phyloP scores from a whole-genome alignment of 2,113 vertebrate genomes.

The Phaetusa simplex region DNA sequence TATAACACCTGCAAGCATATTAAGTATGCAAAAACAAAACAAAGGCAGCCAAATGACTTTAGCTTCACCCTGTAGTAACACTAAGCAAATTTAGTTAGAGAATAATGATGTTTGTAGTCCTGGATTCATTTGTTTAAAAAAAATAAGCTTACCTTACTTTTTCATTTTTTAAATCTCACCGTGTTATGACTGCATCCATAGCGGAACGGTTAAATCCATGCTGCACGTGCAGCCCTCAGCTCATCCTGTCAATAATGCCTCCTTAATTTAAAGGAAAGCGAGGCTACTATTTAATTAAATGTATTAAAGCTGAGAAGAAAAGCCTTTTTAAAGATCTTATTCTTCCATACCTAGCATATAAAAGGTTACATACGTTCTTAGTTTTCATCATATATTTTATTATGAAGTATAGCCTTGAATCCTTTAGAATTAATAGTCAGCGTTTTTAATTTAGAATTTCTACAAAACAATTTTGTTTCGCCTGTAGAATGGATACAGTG shows the following conservation, averaged over 20 bases:
- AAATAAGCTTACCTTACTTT: not conserved
- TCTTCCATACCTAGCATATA: not conserved
- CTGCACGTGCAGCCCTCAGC: not conserved
- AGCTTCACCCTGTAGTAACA: conserved; percentile 48
- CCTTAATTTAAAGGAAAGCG: not conserved
- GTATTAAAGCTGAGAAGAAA: not conserved
- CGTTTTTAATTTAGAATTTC: not conserved
- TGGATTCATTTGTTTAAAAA: conserved; percentile 22
- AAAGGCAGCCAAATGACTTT: conserved; percentile 50
- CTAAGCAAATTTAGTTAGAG: conserved; percentile 48
- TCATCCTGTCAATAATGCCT: not conserved
- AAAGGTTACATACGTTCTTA: not conserved
- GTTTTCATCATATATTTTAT: not conserved
- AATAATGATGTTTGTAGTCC: conserved; percentile 40
- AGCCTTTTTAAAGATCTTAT: not conserved
- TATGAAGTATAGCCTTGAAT: not conserved
- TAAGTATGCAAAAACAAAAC: conserved; percentile 28
- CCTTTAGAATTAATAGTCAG: not conserved
- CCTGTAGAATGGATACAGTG: not conserved
- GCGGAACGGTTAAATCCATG: not conserved
- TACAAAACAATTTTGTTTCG: not conserved
- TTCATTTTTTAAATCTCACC: not conserved
- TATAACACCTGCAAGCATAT: conserved; percentile 28
- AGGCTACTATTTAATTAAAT: not conserved
- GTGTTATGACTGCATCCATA: not conserved